A percentile compares a stretch with the other conserved stretches of the same genome.
phyloP scores from a whole-genome alignment of 2,113 vertebrate genomes.

The Mirza zaza region DNA sequence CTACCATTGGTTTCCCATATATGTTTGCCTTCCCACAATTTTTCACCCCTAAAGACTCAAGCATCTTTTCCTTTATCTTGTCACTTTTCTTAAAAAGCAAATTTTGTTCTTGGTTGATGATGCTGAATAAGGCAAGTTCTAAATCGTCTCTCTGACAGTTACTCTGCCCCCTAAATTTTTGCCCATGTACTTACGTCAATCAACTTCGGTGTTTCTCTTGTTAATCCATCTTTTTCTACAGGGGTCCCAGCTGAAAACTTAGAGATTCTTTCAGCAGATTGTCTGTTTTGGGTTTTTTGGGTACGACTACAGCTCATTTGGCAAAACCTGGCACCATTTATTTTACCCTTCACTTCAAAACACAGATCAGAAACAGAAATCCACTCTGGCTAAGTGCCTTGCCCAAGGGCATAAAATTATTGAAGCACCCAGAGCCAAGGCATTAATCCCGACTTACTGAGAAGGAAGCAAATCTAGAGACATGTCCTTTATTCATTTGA shows the following conservation, averaged over 20 bases:
- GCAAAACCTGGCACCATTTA: neutral
- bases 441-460: constrained; percentile 23
- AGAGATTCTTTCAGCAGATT: neutral
- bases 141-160: neutral
- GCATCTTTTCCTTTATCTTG: neutral
- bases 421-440: neutral
- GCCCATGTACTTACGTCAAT: neutral
- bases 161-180: neutral
- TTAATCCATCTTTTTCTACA: neutral
- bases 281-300: neutral
- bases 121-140: neutral
- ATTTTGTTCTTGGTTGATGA: neutral
- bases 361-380: constrained; percentile 3
- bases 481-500: neutral
- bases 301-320: neutral
- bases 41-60: neutral
- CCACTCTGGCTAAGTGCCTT: neutral
- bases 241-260: neutral
- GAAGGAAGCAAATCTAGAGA: neutral
- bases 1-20: neutral
- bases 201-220: neutral
- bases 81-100: neutral
- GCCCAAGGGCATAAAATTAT: neutral
- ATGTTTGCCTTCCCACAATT: neutral
- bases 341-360: constrained; percentile 15